Conservation (phyloP, 2,797 vertebrate species). For the Cirrhinus mrigala region DNA sequence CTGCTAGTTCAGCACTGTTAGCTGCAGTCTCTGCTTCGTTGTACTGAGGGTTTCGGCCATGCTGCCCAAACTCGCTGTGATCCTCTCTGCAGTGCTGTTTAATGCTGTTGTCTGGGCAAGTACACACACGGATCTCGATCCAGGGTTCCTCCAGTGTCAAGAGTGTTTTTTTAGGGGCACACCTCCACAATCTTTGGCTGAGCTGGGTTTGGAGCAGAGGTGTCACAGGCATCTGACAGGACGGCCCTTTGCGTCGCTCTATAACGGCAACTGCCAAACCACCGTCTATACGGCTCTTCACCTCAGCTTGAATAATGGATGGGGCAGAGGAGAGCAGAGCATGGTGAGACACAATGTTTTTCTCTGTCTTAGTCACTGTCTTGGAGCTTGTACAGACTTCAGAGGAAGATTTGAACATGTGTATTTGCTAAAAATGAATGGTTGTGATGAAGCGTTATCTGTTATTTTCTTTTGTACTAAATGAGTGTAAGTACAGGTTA, state of each 20-base stretch:
- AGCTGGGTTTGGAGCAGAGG: slow-evolving; percentile 63
- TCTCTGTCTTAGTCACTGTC: not conserved
- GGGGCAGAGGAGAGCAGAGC: slow-evolving; percentile 56
- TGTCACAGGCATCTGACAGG: slow-evolving; percentile 76
- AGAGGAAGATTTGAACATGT: not conserved
- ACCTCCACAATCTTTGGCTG: slow-evolving; percentile 64
- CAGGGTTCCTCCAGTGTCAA: slow-evolving; percentile 69
- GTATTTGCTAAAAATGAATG: not conserved
- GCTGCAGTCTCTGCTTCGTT: slow-evolving; percentile 50
- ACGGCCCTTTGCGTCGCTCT: slow-evolving; percentile 73
- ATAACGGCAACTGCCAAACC: slow-evolving; percentile 71
- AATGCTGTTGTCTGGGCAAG: slow-evolving; percentile 68
- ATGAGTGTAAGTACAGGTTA: not conserved
- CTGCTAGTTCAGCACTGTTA: slow-evolving; percentile 71
- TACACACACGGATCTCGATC: slow-evolving; percentile 60
- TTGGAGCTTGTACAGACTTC: slow-evolving; percentile 13
- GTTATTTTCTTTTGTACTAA: not conserved
- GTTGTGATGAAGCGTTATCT: not conserved
- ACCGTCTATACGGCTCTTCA: slow-evolving; percentile 76
- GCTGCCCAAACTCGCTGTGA: slow-evolving; percentile 67
- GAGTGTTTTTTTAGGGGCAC: slow-evolving; percentile 77
- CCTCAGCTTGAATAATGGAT: slow-evolving; percentile 64
- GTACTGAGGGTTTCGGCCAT: slow-evolving; percentile 59
- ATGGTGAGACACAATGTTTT: slow-evolving; percentile 39
- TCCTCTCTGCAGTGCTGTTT: slow-evolving; percentile 71